Evolutionary conservation across 2,797 vertebrate species (phyloP).

Genomic region (Ambastaia sidthimunki): DNA sequence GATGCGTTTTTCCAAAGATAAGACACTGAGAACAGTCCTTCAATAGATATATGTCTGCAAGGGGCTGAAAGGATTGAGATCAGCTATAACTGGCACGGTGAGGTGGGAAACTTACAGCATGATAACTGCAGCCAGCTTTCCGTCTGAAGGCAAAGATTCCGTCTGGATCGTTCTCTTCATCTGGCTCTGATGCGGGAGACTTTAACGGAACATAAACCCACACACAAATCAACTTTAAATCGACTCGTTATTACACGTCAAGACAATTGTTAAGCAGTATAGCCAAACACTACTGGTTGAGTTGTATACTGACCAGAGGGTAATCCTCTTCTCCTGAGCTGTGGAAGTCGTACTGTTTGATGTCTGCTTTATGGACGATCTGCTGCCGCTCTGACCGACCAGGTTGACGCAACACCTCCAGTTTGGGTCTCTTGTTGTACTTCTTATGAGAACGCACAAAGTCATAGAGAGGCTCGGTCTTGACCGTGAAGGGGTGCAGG

Average conservation of each 20-base stretch:
- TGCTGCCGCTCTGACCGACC: conserved; percentile 78
- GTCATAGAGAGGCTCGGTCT: conserved; percentile 81
- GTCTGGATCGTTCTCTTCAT: conserved; percentile 91
- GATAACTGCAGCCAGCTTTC: conserved; percentile 90
- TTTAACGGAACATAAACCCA: conserved; percentile 60
- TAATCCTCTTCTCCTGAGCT: conserved; percentile 92
- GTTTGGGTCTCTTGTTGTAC: conserved; percentile 83
- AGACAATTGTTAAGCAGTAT: neutral
- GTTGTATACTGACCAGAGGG: conserved; percentile 79
- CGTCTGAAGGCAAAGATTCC: conserved; percentile 89
- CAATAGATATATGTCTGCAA: no score
- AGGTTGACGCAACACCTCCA: conserved; percentile 78
- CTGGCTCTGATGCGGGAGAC: conserved; percentile 86
- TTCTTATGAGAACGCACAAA: conserved; percentile 88
- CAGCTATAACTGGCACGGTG: neutral
- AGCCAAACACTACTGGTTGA: neutral
- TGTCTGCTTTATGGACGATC: conserved; percentile 85
- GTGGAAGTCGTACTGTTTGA: conserved; percentile 96
- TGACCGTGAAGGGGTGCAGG: conserved; percentile 81
- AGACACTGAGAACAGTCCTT: no score
- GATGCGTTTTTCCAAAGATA: no score
- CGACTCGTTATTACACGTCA: no score
- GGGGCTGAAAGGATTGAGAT: no score
- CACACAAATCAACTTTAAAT: neutral
- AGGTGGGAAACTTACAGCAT: conserved; percentile 80